Evolutionary conservation across 2,888 invertebrate genomes (phyloP).

Genomic region (Clostera curtula): DNA sequence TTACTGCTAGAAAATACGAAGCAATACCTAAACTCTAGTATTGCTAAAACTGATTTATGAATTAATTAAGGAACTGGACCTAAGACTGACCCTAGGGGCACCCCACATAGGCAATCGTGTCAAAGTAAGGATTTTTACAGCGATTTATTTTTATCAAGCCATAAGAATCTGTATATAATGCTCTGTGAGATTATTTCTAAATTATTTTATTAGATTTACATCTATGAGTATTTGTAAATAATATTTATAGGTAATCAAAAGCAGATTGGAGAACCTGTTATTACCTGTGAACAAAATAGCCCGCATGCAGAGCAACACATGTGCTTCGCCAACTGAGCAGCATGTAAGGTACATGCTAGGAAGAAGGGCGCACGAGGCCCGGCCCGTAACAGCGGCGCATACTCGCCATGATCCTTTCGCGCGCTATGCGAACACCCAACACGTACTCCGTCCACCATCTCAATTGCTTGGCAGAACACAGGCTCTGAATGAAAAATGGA

Average conservation of each 20-base stretch:
- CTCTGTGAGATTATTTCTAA: no score
- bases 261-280: not conserved
- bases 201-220: no score
- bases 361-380: conserved; percentile 86
- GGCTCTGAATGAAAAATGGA: conserved; percentile 46
- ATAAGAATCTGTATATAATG: no score
- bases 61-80: no score
- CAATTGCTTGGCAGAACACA: conserved; percentile 84
- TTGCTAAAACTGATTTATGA: no score
- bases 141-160: no score
- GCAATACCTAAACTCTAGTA: not conserved
- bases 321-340: conserved; percentile 82
- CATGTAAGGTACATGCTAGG: conserved; percentile 86
- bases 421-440: conserved; percentile 88
- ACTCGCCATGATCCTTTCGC: conserved; percentile 10
- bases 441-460: conserved; percentile 81
- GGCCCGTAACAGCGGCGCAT: conserved; percentile 77
- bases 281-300: conserved; percentile 90
- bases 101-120: no score
- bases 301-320: conserved; percentile 94
- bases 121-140: no score
- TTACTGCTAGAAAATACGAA: no score
- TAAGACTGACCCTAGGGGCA: no score
- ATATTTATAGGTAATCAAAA: not conserved
- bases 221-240: not conserved